These are phyloP conservation scores for Cosmopolites sordidus DNA, from an alignment of 2,888 invertebrate genomes.

Conservation along the genomic window DNA sequence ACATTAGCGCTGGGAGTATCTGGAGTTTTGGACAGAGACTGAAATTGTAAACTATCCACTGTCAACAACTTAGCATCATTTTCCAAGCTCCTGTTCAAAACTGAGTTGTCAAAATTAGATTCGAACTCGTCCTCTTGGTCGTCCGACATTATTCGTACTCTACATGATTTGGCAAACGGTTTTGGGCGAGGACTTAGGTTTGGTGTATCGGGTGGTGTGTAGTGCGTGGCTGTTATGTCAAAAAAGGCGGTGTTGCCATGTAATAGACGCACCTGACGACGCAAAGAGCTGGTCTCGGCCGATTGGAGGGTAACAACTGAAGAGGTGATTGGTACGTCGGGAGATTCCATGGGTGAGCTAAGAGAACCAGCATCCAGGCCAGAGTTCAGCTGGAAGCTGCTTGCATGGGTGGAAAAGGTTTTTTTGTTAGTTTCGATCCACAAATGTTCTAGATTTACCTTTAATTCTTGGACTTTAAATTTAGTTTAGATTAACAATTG, in stretches of 20 bases:
- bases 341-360: slow-evolving; percentile 80
- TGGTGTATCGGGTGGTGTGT: slow-evolving; percentile 12
- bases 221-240: slow-evolving; percentile 19
- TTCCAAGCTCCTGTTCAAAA: background rate
- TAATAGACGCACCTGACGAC: slow-evolving; percentile 49
- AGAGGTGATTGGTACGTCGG: slow-evolving; percentile 66
- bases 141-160: slow-evolving; percentile 20
- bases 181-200: slow-evolving; percentile 7
- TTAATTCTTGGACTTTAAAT: no score
- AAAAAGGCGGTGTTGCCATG: slow-evolving; percentile 28
- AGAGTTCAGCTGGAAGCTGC: slow-evolving; percentile 78
- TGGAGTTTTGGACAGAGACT: slow-evolving; percentile 50
- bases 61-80: background rate
- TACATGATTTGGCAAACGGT: slow-evolving; percentile 16
- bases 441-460: background rate
- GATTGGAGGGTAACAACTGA: slow-evolving; percentile 64
- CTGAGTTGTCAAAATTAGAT: background rate
- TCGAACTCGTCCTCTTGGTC: slow-evolving; percentile 4
- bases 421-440: background rate
- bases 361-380: slow-evolving; percentile 72
- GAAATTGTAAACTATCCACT: background rate
- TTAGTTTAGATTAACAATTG: no score
- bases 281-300: slow-evolving; percentile 56
- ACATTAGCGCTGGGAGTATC: slow-evolving; percentile 68
- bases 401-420: slow-evolving; percentile 38